Evolutionary conservation across 2,888 invertebrate genomes (phyloP), one percentile per base, ranked within the genome.

Genomic region (Heliconius sara): DNA sequence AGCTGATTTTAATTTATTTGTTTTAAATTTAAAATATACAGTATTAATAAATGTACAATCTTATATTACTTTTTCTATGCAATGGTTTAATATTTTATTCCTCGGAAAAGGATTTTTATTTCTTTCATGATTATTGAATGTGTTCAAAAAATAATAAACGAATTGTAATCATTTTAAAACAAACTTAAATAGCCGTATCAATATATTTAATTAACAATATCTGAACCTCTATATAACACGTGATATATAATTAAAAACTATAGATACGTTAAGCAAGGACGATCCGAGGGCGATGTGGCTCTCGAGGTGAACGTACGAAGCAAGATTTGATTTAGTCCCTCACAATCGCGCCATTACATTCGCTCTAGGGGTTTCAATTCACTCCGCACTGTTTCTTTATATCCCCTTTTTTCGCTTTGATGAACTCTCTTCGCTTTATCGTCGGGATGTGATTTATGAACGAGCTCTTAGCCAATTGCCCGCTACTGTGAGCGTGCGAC

Each of bases 281-380:
- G 57, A 52, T 47, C 25, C 39, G 10, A 22, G 25, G 78, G 57
- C 73, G 39, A 30, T 60, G 73, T 65, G 65, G 66, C 67, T 76
- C 67, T 68, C 63, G 63, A 78, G 76, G 78, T 70, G 57, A 73
- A 77, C 66, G 60, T 76, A 67, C 75, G 52, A 30, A 82, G 76
- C 76, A 68, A 79, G 74, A 80, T 81, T 81, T 78, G 89, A 88
- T 92, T 91, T 86, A 85, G 85, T 81, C 85, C 86, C 86, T 86
- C 86, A 89, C 89, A 91, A 91, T 90, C 86, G 88, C 84, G 86
- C 84, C 87, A 89, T 91, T 91, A 90, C 86, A 85, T 76, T 83
- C 87, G 87, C 89, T 86, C 84, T 86, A 83, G 84, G 86, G 88
- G 86, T 90, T 89, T 88, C 87, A 82, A 91, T 90, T 88, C 86